Conservation (phyloP, 2,113 vertebrate genomes). For the Numenius arquata region DNA sequence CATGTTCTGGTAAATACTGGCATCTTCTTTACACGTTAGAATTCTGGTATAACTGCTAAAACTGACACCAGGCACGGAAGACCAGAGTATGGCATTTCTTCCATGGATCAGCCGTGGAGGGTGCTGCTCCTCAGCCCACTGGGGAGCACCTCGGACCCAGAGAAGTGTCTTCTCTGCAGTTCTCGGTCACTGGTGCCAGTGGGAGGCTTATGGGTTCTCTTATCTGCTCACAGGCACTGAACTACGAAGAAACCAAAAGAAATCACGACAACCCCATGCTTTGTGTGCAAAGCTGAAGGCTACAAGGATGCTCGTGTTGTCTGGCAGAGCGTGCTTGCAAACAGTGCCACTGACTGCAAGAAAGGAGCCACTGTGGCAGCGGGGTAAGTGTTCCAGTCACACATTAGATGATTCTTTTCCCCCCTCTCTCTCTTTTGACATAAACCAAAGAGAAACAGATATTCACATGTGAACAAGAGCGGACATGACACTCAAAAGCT, state of each 20-base stretch:
- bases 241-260: not conserved
- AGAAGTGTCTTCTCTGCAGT: not conserved
- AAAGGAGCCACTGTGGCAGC: not conserved
- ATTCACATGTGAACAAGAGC: not conserved
- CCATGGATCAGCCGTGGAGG: not conserved
- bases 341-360: not conserved
- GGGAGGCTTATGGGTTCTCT: rapidly evolving
- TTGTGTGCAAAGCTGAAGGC: not conserved
- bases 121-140: not conserved
- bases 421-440: not conserved
- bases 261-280: not conserved
- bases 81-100: not conserved
- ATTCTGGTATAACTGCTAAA: not conserved
- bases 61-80: not conserved
- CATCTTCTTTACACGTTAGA: not conserved
- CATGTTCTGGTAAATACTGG: not conserved
- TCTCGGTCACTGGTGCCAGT: not conserved
- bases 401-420: not conserved
- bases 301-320: not conserved
- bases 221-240: not conserved
- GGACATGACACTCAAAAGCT: not conserved
- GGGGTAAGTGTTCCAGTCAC: not conserved
- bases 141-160: not conserved
- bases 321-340: not conserved
- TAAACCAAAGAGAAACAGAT: not conserved